Conservation (phyloP, 2,113 vertebrate species). For the Phrynosoma blainvillii region DNA sequence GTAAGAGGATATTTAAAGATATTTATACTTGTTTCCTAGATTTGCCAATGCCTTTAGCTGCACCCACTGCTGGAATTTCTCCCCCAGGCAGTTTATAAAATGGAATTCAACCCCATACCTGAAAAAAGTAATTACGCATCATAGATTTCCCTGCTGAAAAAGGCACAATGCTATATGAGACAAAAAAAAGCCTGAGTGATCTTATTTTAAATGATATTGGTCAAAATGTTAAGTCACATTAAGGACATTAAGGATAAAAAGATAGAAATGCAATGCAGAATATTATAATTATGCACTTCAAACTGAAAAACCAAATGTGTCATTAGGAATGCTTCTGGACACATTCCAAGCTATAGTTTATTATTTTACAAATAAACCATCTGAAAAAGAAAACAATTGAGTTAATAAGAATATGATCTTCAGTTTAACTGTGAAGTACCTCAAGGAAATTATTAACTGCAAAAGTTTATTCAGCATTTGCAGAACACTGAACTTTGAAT, state of each 20-base stretch:
- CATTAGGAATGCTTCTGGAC: not conserved
- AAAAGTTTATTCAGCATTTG: not conserved
- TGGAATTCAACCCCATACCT: no score
- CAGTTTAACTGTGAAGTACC: not conserved
- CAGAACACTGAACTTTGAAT: not conserved
- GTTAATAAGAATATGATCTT: not conserved
- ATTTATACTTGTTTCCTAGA: no score
- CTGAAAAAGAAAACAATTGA: not conserved
- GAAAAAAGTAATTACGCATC: no score
- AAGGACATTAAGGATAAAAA: not conserved
- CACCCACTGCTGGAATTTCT: no score
- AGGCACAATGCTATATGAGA: not conserved
- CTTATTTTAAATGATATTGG: not conserved
- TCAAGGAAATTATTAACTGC: constrained; percentile 2
- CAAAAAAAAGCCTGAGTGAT: not conserved
- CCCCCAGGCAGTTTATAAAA: no score
- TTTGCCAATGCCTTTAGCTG: no score
- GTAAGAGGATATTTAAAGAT: no score
- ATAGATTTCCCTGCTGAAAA: not conserved
- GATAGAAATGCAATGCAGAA: not conserved
- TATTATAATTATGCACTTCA: not conserved
- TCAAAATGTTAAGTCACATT: not conserved
- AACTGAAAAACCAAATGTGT: not conserved
- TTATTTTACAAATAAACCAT: not conserved
- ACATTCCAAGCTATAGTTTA: not conserved